Base-by-base conservation (phyloP, 2,888 invertebrate species). In the Ferrisia virgata region DNA sequence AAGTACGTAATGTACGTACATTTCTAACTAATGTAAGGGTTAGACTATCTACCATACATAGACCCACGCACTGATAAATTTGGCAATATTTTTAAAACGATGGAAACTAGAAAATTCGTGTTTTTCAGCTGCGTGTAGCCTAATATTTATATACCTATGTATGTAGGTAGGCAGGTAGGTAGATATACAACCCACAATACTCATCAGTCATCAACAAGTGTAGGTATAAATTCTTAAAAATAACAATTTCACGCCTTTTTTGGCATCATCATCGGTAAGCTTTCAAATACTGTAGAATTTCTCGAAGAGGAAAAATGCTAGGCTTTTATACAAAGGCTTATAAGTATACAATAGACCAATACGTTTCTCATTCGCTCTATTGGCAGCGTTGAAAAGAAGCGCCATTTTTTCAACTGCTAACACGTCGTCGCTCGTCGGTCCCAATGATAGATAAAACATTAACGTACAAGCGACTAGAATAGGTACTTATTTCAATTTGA, bases 401-500 rank as follows among this genome's bases (percentile, higher is more conserved):
- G 13, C 28, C 28, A 64, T 64, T 64, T 64, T 64, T 28, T 28
- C 13, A 11, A 28, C 64, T 64, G 31, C 28, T 64, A 64, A 64
- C 64, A 28, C 64, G 28, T 28, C 28, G 28, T 2, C 11, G 36
- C 8, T 36, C 36, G 36, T 36, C 6, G 40, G 40, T 11, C 6
- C 11, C 40, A 6, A 3, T 36, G 4, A 36, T 4, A 9, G 28
- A 28, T 64, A 64, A 64, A 64, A 64, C 28, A 64, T 64, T 64
- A 53, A 64, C 64, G 28, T 28, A 28, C n/a, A n/a, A n/a, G 13
- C 64, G 64, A 64, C 28, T 64, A 4, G 64, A 64, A 64, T 28
- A n/a, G n/a, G n/a, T n/a, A n/a, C n/a, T n/a, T n/a, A 64, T 64
- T 64, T 64, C 64, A 64, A 64, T 64, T 64, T 64, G 28, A 64